These are phyloP conservation scores for Steinernema carpocapsae DNA, from an alignment of 2,888 invertebrate genomes.

Conservation along the genomic window DNA sequence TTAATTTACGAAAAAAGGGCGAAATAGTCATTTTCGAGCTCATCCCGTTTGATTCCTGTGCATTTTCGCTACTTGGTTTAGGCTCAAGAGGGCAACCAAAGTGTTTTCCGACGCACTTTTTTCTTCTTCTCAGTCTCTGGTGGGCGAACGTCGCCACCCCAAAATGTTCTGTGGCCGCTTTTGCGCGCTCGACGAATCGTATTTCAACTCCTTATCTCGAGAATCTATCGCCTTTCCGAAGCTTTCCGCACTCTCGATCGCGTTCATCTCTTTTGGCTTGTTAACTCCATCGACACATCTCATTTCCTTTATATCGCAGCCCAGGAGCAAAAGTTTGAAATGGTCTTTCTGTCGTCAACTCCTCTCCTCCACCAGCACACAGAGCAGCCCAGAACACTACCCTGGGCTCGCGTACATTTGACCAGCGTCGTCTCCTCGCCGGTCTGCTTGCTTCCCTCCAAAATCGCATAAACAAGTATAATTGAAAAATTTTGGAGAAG, in stretches of 20 bases:
- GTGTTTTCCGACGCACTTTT: no score
- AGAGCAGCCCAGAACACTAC: no score
- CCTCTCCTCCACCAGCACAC: no score
- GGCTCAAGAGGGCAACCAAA: background rate
- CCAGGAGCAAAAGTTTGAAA: conserved; percentile 1
- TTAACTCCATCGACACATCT: conserved; percentile 17
- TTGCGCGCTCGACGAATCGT: background rate
- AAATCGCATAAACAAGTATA: conserved; percentile 34
- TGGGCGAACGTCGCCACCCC: no score
- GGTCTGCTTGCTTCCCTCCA: background rate
- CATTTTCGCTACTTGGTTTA: no score
- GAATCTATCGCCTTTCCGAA: background rate
- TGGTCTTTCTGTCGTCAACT: conserved; percentile 15
- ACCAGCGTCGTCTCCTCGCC: no score
- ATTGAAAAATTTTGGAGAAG: conserved; percentile 34
- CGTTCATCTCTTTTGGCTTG: conserved; percentile 17
- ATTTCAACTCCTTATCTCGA: conserved; percentile 7
- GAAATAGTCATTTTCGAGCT: no score
- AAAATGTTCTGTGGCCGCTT: background rate
- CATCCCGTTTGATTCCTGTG: no score
- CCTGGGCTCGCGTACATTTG: no score
- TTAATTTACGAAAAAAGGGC: no score
- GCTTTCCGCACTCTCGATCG: background rate
- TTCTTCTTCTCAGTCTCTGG: no score
- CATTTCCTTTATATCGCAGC: conserved; percentile 25